Base-by-base conservation (phyloP, 1,140 invertebrate genomes). In the Drosophila guanche region DNA sequence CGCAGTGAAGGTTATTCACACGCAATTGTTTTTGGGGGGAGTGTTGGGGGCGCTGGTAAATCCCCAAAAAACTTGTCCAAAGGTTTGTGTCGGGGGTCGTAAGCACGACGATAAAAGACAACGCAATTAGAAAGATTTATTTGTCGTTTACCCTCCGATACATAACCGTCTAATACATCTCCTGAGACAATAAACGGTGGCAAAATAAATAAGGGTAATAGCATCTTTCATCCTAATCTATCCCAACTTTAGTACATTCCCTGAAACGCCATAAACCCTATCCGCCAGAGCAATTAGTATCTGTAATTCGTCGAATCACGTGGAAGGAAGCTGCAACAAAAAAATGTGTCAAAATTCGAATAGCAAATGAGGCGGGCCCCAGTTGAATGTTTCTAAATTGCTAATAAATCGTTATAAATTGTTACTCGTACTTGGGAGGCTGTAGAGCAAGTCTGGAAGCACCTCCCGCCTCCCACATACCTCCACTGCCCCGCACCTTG, bases 341-440 rank as follows among this genome's bases (percentile, higher is more conserved):
- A 43, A 58, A 60, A 48, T 29, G 23, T 43, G 33, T 50, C 58
- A 37, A 61, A 65, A 55, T 67, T 55, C 43, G 51, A 68, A 67
- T 29, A 40, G 50, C 42, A 56, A 68, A 56, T 68, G 66, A 56
- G 50, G 33, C 29, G 25, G 7, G 33, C 50, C 20, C 62, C 12
- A 63, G 48, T 42, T 57, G 43, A 41, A 56, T 71, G 67, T 69
- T 55, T 67, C 41, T 55, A 61, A 80, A 80, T 85, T 65, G 74
- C 83, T 69, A 72, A 88, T 88, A 88, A 88, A 83, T 83, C 46
- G 57, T 40, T 55, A 88, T 66, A 81, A 86, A 88, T 72, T 76
- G 63, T 55, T 58, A 29, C 50, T 80, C 69, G 60, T 55, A 69
- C 70, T 80, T 69, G 57, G 53, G 40, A 50, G 43, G 50, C 42